These are phyloP conservation scores for Pongo abelii DNA, from an alignment of 2,113 vertebrate species.

Conservation along the genomic window DNA sequence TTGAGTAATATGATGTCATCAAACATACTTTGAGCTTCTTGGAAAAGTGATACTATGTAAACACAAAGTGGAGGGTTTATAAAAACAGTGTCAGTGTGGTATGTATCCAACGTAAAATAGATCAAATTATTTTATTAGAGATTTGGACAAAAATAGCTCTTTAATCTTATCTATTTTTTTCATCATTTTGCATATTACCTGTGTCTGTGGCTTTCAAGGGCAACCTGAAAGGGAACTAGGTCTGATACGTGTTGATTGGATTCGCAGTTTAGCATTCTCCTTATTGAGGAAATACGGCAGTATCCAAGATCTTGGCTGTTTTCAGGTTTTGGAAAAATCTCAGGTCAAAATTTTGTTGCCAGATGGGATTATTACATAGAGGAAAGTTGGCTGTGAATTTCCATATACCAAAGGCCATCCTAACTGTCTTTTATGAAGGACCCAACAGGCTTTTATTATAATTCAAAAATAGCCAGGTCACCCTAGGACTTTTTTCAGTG, in stretches of 20 bases:
- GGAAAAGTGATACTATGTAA: conserved; percentile 9
- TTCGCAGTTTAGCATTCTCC: background rate
- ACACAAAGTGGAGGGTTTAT: conserved; percentile 19
- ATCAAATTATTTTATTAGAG: conserved; percentile 27
- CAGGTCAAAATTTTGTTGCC: conserved; percentile 4
- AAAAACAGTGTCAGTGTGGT: conserved; percentile 51
- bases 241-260: background rate
- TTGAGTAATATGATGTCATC: background rate
- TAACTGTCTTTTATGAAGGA: background rate
- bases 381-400: background rate
- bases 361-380: background rate
- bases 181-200: background rate
- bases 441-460: background rate
- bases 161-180: conserved; percentile 30
- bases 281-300: background rate
- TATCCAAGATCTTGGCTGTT: background rate
- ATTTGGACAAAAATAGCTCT: conserved; percentile 12
- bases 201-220: background rate
- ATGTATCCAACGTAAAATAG: conserved; percentile 56
- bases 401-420: background rate
- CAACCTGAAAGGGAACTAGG: background rate
- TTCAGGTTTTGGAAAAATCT: conserved; percentile 10
- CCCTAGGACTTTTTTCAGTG: background rate
- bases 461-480: conserved; percentile 40
- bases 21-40: background rate